Percentiles rank a stretch among this genome's conserved stretches.
Conservation (phyloP, 2,797 vertebrate species). For the Silurus aristotelis region DNA sequence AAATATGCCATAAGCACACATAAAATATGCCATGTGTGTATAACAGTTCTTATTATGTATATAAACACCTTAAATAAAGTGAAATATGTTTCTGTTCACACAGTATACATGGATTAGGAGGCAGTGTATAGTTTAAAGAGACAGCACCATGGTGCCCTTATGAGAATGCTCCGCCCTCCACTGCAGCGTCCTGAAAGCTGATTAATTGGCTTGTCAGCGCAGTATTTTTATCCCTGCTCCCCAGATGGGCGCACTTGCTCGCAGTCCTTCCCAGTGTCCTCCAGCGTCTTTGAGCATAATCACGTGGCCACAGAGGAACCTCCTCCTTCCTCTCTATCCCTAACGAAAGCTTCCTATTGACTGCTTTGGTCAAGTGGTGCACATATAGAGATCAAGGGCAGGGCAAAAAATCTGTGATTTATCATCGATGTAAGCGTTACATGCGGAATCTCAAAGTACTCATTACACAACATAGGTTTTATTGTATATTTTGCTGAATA, state of each 20-base stretch:
- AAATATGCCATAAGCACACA: too few relatives aligned
- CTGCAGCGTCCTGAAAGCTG: constrained; percentile 61
- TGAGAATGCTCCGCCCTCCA: constrained; percentile 52
- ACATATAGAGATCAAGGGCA: neutral
- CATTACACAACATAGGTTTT: neutral
- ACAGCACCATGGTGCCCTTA: constrained; percentile 45
- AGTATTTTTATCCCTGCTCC: constrained; percentile 66
- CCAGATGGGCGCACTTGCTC: constrained; percentile 53
- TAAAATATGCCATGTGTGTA: neutral
- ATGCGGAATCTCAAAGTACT: neutral
- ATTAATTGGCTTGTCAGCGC: constrained; percentile 66
- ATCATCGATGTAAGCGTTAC: neutral
- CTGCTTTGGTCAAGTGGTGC: constrained; percentile 14
- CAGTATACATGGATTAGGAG: constrained; percentile 3
- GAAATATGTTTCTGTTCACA: neutral
- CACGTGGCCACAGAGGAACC: constrained; percentile 48
- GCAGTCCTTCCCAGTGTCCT: constrained; percentile 60
- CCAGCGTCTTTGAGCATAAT: constrained; percentile 51
- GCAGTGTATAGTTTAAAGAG: constrained; percentile 47
- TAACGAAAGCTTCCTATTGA: constrained; percentile 32
- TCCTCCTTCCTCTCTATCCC: constrained; percentile 6
- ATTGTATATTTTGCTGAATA: neutral
- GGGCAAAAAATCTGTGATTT: neutral
- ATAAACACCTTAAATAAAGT: neutral
- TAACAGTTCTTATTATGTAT: neutral